phyloP scores from a whole-genome alignment of 2,113 vertebrate species.

The Carettochelys insculpta region DNA sequence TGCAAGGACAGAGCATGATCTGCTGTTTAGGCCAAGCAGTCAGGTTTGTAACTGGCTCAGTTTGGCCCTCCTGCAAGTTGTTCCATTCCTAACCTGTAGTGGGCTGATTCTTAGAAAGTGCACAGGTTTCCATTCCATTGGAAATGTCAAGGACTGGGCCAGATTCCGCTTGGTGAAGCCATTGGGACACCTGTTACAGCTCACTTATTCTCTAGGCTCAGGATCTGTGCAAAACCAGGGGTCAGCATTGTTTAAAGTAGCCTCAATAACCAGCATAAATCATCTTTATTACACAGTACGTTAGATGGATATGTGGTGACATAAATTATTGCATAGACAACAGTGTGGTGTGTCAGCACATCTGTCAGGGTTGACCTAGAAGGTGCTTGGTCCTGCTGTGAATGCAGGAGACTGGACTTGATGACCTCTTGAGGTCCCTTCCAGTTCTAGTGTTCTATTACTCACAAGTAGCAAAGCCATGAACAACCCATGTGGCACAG shows the following conservation, averaged over 20 bases:
- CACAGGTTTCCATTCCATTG: not conserved
- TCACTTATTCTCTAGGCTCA: not conserved
- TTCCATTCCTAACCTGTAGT: not conserved
- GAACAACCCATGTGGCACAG: not conserved
- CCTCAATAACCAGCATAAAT: not conserved
- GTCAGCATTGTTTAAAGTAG: not conserved
- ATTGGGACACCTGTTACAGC: not conserved
- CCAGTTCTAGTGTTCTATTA: not conserved
- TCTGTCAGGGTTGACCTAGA: too few relatives aligned
- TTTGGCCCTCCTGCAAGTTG: not conserved
- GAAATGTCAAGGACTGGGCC: not conserved
- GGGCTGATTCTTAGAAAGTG: not conserved
- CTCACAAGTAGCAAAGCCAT: not conserved
- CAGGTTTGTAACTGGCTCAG: not conserved
- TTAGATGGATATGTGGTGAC: not conserved
- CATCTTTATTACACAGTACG: not conserved
- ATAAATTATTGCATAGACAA: not conserved
- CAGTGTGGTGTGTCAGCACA: not conserved
- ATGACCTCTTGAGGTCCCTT: too few relatives aligned
- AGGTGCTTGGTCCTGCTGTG: too few relatives aligned
- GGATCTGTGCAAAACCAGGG: not conserved
- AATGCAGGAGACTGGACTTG: too few relatives aligned
- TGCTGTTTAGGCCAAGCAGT: not conserved
- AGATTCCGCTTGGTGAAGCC: not conserved
- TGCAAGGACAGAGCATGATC: not conserved